Evolutionary conservation across 2,113 vertebrate genomes (phyloP).

Genomic region (Nettapus auritus): DNA sequence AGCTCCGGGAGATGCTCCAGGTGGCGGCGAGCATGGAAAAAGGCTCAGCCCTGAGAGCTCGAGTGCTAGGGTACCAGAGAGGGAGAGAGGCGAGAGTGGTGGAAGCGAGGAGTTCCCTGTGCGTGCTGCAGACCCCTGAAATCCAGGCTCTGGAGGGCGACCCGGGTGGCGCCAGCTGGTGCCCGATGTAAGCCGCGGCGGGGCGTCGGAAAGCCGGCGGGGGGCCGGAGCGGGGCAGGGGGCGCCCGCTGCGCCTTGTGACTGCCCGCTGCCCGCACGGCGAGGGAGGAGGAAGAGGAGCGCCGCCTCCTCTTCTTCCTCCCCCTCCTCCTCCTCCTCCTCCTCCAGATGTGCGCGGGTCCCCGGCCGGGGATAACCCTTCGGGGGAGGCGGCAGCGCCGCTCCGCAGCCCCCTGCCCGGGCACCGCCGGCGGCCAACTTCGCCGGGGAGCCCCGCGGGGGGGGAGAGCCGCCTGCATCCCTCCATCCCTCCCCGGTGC

Average conservation of each 20-base stretch:
- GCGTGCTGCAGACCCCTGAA: background rate
- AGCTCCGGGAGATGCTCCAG: background rate
- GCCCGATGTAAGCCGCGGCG: too few relatives aligned
- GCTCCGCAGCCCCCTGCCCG: too few relatives aligned
- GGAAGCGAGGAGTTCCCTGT: background rate
- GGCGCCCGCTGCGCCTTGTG: background rate
- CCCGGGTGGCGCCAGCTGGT: background rate
- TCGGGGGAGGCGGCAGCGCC: too few relatives aligned
- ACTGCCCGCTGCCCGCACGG: accelerated
- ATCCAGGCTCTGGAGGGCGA: background rate
- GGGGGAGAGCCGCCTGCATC: too few relatives aligned
- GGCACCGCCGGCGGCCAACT: too few relatives aligned
- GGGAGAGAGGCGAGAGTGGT: background rate
- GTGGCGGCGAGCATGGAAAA: background rate
- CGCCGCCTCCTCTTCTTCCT: background rate
- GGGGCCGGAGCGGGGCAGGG: too few relatives aligned
- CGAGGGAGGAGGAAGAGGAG: accelerated
- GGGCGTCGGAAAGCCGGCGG: too few relatives aligned
- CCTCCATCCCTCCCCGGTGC: too few relatives aligned
- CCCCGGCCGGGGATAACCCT: too few relatives aligned
- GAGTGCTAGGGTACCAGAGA: background rate
- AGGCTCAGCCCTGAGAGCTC: background rate
- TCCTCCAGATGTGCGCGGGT: background rate
- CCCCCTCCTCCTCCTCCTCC: background rate
- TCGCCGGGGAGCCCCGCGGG: too few relatives aligned